phyloP scores from a whole-genome alignment of 2,888 invertebrate species.

The Leptopilina drosophilae region DNA sequence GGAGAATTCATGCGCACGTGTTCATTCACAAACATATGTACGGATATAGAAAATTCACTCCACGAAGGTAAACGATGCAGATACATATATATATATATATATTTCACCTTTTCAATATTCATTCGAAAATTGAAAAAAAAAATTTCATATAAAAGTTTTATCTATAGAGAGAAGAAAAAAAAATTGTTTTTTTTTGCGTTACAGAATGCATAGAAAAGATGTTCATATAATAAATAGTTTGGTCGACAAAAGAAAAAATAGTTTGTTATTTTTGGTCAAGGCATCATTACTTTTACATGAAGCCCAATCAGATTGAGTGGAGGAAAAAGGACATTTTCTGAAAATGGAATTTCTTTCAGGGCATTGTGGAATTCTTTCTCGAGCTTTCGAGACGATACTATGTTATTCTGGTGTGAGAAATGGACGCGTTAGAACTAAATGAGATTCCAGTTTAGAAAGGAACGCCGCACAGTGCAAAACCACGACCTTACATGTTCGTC shows the following conservation, averaged over 20 bases:
- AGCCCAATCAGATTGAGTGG: slow-evolving; percentile 22
- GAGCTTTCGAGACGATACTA: slow-evolving; percentile 4
- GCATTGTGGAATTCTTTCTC: slow-evolving; percentile 10
- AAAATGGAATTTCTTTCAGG: slow-evolving; percentile 36
- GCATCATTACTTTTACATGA: slow-evolving; percentile 1
- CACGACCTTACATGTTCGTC: slow-evolving; percentile 23
- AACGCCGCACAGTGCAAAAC: slow-evolving; percentile 16
- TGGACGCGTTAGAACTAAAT: slow-evolving; percentile 36
- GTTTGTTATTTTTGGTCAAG: neutral
- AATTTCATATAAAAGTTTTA: no score
- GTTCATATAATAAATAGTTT: neutral
- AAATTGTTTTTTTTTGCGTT: no score
- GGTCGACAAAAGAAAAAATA: neutral
- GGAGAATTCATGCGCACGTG: neutral
- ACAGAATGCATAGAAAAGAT: neutral
- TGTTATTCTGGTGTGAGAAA: slow-evolving; percentile 33
- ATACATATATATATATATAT: no score
- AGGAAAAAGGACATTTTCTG: slow-evolving; percentile 28
- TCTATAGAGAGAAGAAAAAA: no score
- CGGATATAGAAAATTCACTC: slow-evolving; percentile 44
- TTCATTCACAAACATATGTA: slow-evolving; percentile 52
- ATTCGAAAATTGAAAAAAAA: no score
- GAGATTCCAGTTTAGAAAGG: slow-evolving; percentile 40
- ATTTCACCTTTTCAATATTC: no score
- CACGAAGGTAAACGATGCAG: slow-evolving; percentile 42